These are phyloP conservation scores for Gryllus longicercus DNA, from an alignment of 2,888 invertebrate genomes.

Conservation along the genomic window DNA sequence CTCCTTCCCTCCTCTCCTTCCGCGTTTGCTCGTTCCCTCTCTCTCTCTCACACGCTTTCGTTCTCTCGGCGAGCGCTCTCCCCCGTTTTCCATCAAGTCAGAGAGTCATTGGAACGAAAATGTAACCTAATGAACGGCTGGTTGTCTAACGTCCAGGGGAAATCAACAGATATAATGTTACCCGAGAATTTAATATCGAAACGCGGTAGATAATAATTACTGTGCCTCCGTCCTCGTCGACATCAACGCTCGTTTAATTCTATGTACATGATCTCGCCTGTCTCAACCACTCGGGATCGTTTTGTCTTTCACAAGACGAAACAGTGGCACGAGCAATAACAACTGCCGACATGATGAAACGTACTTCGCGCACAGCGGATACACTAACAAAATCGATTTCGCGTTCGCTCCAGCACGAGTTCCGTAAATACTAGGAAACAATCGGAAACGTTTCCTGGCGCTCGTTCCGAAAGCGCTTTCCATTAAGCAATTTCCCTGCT, in stretches of 20 bases:
- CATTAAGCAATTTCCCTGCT: no score
- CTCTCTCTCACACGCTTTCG: conserved; percentile 23
- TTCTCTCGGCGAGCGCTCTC: neutral
- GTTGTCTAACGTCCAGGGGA: conserved; percentile 10
- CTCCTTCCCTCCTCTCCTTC: neutral
- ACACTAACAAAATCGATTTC: no score
- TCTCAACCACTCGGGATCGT: conserved; percentile 1
- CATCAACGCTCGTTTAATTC: neutral
- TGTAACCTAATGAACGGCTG: conserved; percentile 31
- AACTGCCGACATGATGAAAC: neutral
- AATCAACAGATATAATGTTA: conserved; percentile 4
- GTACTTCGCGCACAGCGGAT: no score
- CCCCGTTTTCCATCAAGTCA: conserved; percentile 23
- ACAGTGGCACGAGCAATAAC: neutral
- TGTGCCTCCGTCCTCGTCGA: neutral
- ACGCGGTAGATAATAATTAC: neutral
- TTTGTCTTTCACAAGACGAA: neutral
- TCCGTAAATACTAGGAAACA: no score
- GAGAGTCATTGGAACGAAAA: conserved; percentile 5
- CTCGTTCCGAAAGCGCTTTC: no score
- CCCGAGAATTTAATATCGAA: conserved; percentile 1
- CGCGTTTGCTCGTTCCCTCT: neutral
- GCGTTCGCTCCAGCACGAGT: no score
- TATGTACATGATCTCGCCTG: neutral
- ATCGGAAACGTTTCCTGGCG: no score